A percentile compares a stretch with the other conserved stretches of the same genome.
Conservation (phyloP, 2,888 invertebrate genomes). For the Dorcus parallelipipedus region DNA sequence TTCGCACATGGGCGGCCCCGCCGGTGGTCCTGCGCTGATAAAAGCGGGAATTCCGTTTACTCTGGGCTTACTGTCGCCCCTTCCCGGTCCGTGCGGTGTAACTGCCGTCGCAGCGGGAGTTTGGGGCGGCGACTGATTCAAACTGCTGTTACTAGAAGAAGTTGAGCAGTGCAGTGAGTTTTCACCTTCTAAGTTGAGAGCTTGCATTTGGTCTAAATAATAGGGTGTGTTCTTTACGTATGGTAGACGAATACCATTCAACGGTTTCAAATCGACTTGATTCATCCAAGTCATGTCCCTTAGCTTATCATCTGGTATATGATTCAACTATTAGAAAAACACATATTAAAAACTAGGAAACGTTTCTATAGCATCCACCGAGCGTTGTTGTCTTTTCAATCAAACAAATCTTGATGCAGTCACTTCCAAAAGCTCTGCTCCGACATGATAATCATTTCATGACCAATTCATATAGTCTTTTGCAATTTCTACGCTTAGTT, state of each 20-base stretch:
- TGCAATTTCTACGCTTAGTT: too few species aligned
- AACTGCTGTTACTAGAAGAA: slow-evolving; percentile 54
- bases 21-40: slow-evolving; percentile 32
- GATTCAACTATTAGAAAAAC: slow-evolving; percentile 53
- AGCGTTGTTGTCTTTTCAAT: too few species aligned
- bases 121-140: slow-evolving; percentile 55
- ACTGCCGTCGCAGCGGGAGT: slow-evolving; percentile 53
- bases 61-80: slow-evolving; percentile 31
- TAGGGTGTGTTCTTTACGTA: slow-evolving; percentile 31
- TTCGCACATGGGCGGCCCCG: slow-evolving; percentile 35
- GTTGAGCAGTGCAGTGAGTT: slow-evolving; percentile 52
- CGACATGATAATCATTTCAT: too few species aligned
- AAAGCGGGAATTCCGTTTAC: slow-evolving; percentile 35
- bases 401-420: too few species aligned
- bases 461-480: too few species aligned
- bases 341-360: background rate
- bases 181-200: slow-evolving; percentile 51
- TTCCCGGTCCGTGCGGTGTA: slow-evolving; percentile 35
- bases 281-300: slow-evolving; percentile 47
- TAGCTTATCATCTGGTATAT: slow-evolving; percentile 62
- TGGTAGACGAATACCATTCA: slow-evolving; percentile 36
- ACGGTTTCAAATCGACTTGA: slow-evolving; percentile 30
- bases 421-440: too few species aligned
- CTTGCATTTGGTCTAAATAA: slow-evolving; percentile 51
- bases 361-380: too few species aligned